phyloP scores from a whole-genome alignment of 2,113 vertebrate species.

The Naja naja region DNA sequence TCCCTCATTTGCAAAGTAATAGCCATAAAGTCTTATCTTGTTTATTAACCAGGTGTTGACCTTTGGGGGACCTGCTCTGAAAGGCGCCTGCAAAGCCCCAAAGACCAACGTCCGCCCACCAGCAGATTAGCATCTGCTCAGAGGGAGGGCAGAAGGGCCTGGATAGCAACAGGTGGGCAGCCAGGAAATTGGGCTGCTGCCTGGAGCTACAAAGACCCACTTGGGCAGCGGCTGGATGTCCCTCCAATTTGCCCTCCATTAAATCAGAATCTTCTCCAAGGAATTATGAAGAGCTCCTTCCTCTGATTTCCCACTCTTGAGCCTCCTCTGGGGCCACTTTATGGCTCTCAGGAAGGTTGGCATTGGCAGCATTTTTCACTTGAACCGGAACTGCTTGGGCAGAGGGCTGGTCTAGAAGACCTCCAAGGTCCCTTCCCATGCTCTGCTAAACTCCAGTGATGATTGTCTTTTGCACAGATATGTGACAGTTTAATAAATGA shows the following conservation, averaged over 20 bases:
- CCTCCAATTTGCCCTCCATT: background rate
- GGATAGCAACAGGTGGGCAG: background rate
- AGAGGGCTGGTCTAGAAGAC: too few species aligned
- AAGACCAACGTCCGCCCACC: background rate
- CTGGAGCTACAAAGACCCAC: background rate
- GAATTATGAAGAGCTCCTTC: background rate
- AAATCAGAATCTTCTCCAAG: background rate
- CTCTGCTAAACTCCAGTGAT: background rate
- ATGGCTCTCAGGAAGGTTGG: background rate
- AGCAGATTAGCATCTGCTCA: conserved; percentile 21
- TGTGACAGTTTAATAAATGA: background rate
- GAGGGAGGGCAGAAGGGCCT: conserved; percentile 23
- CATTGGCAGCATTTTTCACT: background rate
- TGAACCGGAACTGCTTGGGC: background rate
- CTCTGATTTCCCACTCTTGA: background rate
- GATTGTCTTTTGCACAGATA: background rate
- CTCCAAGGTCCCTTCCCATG: too few species aligned
- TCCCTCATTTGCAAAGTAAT: conserved; percentile 69
- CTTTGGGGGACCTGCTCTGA: background rate
- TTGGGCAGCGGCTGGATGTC: background rate
- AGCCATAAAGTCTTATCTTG: conserved; percentile 56
- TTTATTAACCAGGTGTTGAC: conserved; percentile 60
- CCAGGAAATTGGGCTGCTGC: background rate
- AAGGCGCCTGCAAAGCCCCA: conserved; percentile 7
- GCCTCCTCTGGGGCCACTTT: background rate